These are phyloP conservation scores for Steromphala cineraria DNA, from an alignment of 2,888 invertebrate species.

Conservation along the genomic window DNA sequence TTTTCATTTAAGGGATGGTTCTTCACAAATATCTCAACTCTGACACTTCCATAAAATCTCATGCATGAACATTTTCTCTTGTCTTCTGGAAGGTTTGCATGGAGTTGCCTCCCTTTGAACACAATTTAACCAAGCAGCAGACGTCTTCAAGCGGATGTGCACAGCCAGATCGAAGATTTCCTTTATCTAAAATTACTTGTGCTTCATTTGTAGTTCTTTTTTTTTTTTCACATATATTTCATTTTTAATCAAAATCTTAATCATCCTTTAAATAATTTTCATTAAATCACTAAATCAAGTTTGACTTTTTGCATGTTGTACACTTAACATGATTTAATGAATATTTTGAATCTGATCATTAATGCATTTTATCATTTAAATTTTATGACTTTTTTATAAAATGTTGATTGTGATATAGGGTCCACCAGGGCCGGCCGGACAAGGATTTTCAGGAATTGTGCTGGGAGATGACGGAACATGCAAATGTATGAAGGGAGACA, in stretches of 20 bases:
- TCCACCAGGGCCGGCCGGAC: constrained; percentile 83
- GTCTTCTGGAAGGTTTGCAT: not conserved
- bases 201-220: not conserved
- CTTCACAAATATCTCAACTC: too few species aligned
- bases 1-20: too few species aligned
- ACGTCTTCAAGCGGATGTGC: too few species aligned
- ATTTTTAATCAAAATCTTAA: not conserved
- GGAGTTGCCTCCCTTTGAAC: not conserved
- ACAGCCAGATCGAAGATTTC: too few species aligned
- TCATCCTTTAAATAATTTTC: not conserved
- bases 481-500: constrained; percentile 88
- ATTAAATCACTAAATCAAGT: not conserved
- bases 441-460: constrained; percentile 77
- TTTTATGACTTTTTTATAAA: not conserved
- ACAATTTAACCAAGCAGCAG: too few species aligned
- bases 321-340: not conserved
- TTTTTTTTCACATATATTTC: not conserved
- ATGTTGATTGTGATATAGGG: constrained; percentile 57
- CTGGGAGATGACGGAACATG: constrained; percentile 53
- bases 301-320: not conserved
- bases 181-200: not conserved
- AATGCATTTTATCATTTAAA: not conserved
- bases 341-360: not conserved
- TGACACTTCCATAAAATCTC: too few species aligned
- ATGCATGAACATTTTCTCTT: too few species aligned